Evolutionary conservation across 2,888 invertebrate species (phyloP).

Genomic region (Rutpela maculata): DNA sequence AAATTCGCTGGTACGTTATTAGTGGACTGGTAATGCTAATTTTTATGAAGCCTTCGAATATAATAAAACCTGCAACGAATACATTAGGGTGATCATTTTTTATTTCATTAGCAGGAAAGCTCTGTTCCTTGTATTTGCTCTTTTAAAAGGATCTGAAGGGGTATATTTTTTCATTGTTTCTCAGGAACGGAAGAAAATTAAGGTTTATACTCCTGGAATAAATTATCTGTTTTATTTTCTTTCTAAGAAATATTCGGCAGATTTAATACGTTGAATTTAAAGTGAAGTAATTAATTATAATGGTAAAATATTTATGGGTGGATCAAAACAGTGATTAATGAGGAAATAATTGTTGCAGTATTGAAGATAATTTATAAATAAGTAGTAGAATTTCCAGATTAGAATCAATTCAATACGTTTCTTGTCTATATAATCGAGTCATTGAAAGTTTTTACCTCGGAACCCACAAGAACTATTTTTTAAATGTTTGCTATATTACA

Average conservation of each 20-base stretch:
- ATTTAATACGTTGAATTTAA: conserved; percentile 11
- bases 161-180: conserved; percentile 36
- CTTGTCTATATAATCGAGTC: no score
- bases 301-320: background rate
- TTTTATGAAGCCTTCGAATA: conserved; percentile 40
- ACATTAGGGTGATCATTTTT: conserved; percentile 58
- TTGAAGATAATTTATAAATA: background rate
- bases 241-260: conserved; percentile 8
- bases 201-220: conserved; percentile 24
- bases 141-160: conserved; percentile 45
- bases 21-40: conserved; percentile 40
- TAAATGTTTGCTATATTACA: no score
- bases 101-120: conserved; percentile 54
- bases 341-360: background rate
- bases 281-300: conserved; percentile 3
- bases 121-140: conserved; percentile 48
- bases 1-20: conserved; percentile 31
- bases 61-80: conserved; percentile 50
- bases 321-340: background rate
- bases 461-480: no score
- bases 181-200: conserved; percentile 14
- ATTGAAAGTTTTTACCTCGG: no score
- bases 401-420: no score
- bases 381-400: background rate
- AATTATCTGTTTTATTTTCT: conserved; percentile 31